Conservation (phyloP, 2,888 invertebrate species). For the Nomada goodeniana region DNA sequence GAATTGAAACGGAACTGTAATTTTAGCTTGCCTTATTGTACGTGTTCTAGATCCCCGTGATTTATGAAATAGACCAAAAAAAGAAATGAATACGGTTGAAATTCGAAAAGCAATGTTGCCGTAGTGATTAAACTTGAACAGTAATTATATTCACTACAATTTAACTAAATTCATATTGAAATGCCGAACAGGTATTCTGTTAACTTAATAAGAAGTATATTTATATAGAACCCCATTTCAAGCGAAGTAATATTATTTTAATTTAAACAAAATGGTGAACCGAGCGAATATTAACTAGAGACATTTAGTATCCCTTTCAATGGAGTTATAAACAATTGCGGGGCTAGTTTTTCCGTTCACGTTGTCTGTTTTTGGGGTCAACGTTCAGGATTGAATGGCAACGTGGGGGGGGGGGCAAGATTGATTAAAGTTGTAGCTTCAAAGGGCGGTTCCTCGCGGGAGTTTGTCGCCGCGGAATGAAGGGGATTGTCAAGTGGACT, state of each 20-base stretch:
- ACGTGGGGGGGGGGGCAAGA: constrained; percentile 15
- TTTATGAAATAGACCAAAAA: too few species aligned
- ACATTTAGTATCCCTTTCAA: neutral
- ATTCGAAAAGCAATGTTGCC: too few species aligned
- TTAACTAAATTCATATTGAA: too few species aligned
- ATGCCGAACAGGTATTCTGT: too few species aligned
- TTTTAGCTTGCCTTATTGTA: too few species aligned
- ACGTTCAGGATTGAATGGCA: constrained; percentile 40
- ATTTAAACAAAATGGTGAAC: neutral
- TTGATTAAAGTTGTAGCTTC: constrained; percentile 57
- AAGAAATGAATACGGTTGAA: too few species aligned
- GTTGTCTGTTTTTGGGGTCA: constrained; percentile 25
- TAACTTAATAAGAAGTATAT: too few species aligned
- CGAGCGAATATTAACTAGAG: neutral
- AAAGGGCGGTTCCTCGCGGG: constrained; percentile 41
- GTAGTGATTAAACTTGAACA: too few species aligned
- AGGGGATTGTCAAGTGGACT: constrained; percentile 56
- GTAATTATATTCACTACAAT: too few species aligned
- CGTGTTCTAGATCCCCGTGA: too few species aligned
- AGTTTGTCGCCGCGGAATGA: constrained; percentile 54
- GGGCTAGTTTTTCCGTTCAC: neutral
- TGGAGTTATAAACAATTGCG: neutral
- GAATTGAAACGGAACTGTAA: too few species aligned
- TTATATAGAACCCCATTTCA: too few species aligned
- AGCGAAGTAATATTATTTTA: neutral